These are phyloP conservation scores for Philypnodon macrostomus DNA, from an alignment of 2,797 vertebrate species.

Conservation along the genomic window DNA sequence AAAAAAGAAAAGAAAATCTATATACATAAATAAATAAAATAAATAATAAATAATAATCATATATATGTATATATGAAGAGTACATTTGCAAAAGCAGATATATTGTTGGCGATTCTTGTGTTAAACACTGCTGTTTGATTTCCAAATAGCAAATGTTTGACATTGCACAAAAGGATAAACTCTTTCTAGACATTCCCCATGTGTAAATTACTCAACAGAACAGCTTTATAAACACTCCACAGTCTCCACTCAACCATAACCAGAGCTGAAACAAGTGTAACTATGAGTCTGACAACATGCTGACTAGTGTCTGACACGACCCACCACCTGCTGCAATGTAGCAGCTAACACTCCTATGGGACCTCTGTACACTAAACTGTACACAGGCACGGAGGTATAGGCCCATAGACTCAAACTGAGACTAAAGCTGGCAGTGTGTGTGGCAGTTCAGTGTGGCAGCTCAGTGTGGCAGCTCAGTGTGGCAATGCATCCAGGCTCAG, in stretches of 20 bases:
- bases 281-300: not conserved
- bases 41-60: no score
- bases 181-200: no score
- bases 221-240: not conserved
- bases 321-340: constrained; percentile 24
- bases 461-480: no score
- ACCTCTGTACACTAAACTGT: constrained; percentile 25
- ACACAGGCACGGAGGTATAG: constrained; percentile 21
- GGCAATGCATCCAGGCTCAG: constrained; percentile 45
- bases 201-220: not conserved
- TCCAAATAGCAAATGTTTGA: no score
- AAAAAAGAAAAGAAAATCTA: no score
- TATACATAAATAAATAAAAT: no score
- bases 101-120: no score
- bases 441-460: constrained; percentile 26
- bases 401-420: constrained; percentile 1
- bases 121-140: no score
- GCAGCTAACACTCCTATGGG: constrained; percentile 19
- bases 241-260: not conserved
- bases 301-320: constrained; percentile 21
- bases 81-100: no score
- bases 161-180: no score
- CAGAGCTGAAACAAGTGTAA: constrained; percentile 4
- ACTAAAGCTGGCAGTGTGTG: constrained; percentile 3
- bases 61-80: no score